Evolutionary conservation across 2,113 vertebrate genomes (phyloP), one percentile per base, ranked within the genome.

Genomic region (Natator depressus): DNA sequence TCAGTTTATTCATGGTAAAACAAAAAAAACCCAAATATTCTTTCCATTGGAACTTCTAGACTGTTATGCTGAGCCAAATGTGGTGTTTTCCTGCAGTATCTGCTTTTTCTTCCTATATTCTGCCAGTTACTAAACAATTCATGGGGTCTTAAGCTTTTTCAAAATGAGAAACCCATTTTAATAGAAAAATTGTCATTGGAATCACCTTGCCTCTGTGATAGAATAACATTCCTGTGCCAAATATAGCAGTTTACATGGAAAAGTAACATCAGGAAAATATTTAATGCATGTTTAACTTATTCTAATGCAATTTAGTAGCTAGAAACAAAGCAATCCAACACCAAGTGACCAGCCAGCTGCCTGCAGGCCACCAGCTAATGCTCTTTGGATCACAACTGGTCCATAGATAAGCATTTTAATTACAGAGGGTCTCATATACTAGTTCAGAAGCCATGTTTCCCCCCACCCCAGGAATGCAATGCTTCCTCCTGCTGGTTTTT

Each of bases 41-140:
- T 93, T 96, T 82, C 89, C 72, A 69, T 90, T 22, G 57, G 87
- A 93, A 79, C 49, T 57, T 5, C 82, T 95, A 94, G 95, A 92
- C 65, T 16, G 16, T 50, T 81, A 54, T 88, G 85, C 82, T 78
- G 85, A 90, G 94, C 94, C 94, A 92, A 90, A 88, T 86, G 78
- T 85, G 89, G 85, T 88, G 83, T 96, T 93, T 82, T 93, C 53
- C 57, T 81, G 81, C 76, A 72, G 57, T 0, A 29, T 86, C 94
- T 93, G 92, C 92, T 89, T 96, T 96, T 96, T 90, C 86, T 87
- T 88, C 95, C 19, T 80, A 57, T 79, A 16, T 17, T 65, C 57
- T 85, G 29, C 89, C 89, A 47, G 91, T 85, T 90, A 31, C 87
- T 84, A 57, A 53, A 20, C 49, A 81, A 78, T 27, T 59, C 13